Percentiles rank a stretch among this genome's conserved stretches.
phyloP scores from a whole-genome alignment of 2,797 vertebrate species.

The Bradypodion ventrale region DNA sequence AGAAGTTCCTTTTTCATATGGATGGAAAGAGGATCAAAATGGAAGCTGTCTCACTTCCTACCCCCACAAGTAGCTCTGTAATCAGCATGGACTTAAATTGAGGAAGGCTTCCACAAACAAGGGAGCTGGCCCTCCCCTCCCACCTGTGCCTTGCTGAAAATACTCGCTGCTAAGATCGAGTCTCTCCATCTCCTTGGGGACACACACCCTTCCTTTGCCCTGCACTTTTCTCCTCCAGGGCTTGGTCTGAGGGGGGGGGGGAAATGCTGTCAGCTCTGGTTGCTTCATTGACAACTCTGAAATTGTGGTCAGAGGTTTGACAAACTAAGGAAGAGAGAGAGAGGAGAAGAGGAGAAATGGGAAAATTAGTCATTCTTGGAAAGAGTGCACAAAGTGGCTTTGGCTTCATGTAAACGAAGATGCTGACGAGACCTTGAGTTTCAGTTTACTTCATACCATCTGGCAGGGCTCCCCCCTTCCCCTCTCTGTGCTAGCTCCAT shows the following conservation, averaged over 20 bases:
- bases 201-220: not conserved
- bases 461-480: constrained; percentile 55
- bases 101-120: constrained; percentile 67
- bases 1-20: not conserved
- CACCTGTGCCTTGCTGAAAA: constrained; percentile 54
- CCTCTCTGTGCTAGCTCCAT: not conserved
- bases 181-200: constrained; percentile 16
- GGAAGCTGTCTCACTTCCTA: not conserved
- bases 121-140: constrained; percentile 51
- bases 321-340: constrained; percentile 26
- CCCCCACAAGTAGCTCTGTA: not conserved
- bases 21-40: not conserved
- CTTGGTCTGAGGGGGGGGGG: constrained; percentile 47
- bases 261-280: constrained; percentile 48
- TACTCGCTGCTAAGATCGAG: not conserved
- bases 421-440: constrained; percentile 62
- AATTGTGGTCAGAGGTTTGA: constrained; percentile 71
- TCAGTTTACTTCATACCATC: constrained; percentile 75
- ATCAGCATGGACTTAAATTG: constrained; percentile 61
- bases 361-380: constrained; percentile 68
- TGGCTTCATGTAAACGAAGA: constrained; percentile 70
- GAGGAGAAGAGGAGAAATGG: constrained; percentile 6
- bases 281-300: constrained; percentile 66
- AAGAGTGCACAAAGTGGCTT: constrained; percentile 70
- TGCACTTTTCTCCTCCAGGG: constrained; percentile 35